Evolutionary conservation across 2,888 invertebrate species (phyloP).

Genomic region (Liopterus haemorrhoidalis): DNA sequence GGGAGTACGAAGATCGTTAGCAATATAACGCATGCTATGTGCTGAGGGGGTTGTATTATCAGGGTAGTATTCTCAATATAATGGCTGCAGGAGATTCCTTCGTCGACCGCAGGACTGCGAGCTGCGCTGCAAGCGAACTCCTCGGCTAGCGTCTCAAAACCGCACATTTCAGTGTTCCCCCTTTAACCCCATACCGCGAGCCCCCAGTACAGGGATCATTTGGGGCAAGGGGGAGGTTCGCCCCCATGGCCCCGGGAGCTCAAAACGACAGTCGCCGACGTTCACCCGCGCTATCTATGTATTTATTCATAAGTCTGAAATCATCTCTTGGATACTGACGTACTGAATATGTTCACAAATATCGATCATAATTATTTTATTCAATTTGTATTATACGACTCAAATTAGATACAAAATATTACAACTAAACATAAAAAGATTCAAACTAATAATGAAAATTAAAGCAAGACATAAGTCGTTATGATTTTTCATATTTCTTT

Average conservation of each 20-base stretch:
- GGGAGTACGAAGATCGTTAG: slow-evolving; percentile 20
- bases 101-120: slow-evolving; percentile 45
- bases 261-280: slow-evolving; percentile 1
- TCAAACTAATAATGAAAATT: too few relatives aligned
- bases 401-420: too few relatives aligned
- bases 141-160: slow-evolving; percentile 47
- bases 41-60: slow-evolving; percentile 22
- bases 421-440: neutral
- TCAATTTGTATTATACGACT: too few relatives aligned
- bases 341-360: slow-evolving; percentile 20
- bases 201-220: neutral
- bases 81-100: slow-evolving; percentile 46
- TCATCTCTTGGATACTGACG: slow-evolving; percentile 24
- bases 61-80: slow-evolving; percentile 40
- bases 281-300: slow-evolving; percentile 6
- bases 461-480: too few relatives aligned
- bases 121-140: slow-evolving; percentile 40
- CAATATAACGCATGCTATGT: slow-evolving; percentile 22
- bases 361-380: too few relatives aligned
- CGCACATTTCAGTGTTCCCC: slow-evolving; percentile 43
- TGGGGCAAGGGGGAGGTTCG: neutral
- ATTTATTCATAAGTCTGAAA: slow-evolving; percentile 24
- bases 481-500: too few relatives aligned
- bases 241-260: neutral
- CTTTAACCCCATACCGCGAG: slow-evolving; percentile 8